Evolutionary conservation across 2,113 vertebrate species (phyloP), one percentile per base, ranked within the genome.

Genomic region (Syrrhaptes paradoxus): DNA sequence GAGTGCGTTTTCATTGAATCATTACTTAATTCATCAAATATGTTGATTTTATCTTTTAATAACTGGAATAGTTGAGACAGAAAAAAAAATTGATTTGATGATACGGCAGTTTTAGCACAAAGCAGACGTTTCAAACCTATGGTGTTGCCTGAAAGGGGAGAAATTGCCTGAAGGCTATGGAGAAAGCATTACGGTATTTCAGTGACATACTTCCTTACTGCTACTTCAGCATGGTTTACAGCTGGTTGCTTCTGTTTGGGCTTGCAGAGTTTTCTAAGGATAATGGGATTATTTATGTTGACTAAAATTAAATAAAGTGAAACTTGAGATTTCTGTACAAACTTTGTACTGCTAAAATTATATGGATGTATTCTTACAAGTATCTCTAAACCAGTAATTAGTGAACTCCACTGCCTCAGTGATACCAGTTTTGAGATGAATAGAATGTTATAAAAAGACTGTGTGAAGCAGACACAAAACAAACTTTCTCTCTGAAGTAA

Each of bases 41-140:
- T 65, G 51, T n/a, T 84, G 63, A 91, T 96, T 90, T 38, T 90
- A 87, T 94, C 52, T 96, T 96, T 97, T 96, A 95, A 87, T 95
- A 91, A 92, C n/a, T 68, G 81, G 11, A 95, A 62, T 49, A 87
- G 58, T 57, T 8, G 32, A 92, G 58, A 78, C 52, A 6, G 75
- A 84, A 43, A 46, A 43, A 72, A 70, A 76, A 28, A 85, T 71
- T 72, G 57, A 89, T 91, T 86, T 74, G 95, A 78, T 93, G 83
- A 83, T 58, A 76, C 17, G 74, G 51, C 11, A 81, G 32, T 59
- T 68, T 92, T 80, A 96, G 66, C 41, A 95, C 59, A 89, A 94
- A 78, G 84, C 51, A 97, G n/a, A 46, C 67, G 31, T 96, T 97
- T 95, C 85, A 92, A 91, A 85, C 34, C 38, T 78, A 75, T 85